These are phyloP conservation scores for Selene dorsalis DNA, from an alignment of 2,797 vertebrate species.

Conservation along the genomic window DNA sequence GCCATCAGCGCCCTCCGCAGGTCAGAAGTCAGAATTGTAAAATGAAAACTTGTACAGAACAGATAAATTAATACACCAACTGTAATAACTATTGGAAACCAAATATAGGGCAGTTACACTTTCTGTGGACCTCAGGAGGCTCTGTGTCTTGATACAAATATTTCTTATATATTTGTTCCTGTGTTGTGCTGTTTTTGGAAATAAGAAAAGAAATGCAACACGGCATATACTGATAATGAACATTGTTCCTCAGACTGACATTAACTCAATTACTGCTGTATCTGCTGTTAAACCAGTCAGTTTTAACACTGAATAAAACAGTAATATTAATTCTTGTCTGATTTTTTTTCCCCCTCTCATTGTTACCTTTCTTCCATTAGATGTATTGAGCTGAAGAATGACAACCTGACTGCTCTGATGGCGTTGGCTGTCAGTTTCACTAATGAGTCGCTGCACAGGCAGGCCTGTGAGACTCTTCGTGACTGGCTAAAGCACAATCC, in stretches of 20 bases:
- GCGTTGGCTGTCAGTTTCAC: slow-evolving; percentile 98
- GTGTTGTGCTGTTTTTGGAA: background rate
- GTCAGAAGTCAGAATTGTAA: slow-evolving; percentile 79
- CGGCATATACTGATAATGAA: background rate
- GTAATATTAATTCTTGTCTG: background rate
- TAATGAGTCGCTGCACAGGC: slow-evolving; percentile 97
- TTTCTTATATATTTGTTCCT: background rate
- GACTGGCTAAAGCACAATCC: slow-evolving; percentile 96
- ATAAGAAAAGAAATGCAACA: background rate
- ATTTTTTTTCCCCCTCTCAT: background rate
- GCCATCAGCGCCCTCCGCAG: slow-evolving; percentile 97
- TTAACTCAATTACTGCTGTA: background rate
- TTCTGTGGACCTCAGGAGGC: background rate
- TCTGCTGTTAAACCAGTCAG: background rate
- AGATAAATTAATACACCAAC: background rate
- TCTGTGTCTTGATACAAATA: too few relatives aligned
- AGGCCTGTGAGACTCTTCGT: slow-evolving; percentile 95
- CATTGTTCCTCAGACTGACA: background rate
- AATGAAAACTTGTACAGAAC: background rate
- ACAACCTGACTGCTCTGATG: slow-evolving; percentile 96
- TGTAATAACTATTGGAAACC: background rate
- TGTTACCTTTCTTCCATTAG: slow-evolving; percentile 71
- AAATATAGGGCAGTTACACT: background rate
- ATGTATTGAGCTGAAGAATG: slow-evolving; percentile 95
- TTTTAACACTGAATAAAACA: background rate